A percentile compares a stretch with the other conserved stretches of the same genome.
Evolutionary conservation across 2,888 invertebrate genomes (phyloP).

Genomic region (Patella caerulea): DNA sequence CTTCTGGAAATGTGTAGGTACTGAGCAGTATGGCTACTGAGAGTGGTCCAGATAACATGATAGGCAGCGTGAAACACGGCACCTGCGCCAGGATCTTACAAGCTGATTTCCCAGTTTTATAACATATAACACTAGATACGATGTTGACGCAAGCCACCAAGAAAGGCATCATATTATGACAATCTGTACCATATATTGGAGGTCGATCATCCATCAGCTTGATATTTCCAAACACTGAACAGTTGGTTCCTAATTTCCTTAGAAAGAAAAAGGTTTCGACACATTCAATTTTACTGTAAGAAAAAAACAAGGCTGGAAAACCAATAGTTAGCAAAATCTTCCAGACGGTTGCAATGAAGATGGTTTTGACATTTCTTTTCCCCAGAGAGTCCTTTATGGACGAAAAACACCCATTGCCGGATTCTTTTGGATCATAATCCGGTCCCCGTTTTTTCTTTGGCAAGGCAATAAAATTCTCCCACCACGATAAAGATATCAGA

Average conservation of each 20-base stretch:
- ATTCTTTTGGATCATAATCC: not conserved
- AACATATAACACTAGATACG: slow-evolving; percentile 41
- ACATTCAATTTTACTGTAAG: slow-evolving; percentile 23
- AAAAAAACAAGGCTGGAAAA: slow-evolving; percentile 29
- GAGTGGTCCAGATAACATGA: slow-evolving; percentile 18
- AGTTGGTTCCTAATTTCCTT: slow-evolving; percentile 6
- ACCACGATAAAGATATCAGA: slow-evolving; percentile 21
- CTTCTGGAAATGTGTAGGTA: slow-evolving; percentile 13
- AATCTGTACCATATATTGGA: slow-evolving; percentile 10
- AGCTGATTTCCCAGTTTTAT: slow-evolving; percentile 38
- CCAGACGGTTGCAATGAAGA: slow-evolving; percentile 29
- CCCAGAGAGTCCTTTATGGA: slow-evolving; percentile 37
- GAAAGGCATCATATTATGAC: slow-evolving; percentile 39
- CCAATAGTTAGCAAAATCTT: slow-evolving; percentile 22
- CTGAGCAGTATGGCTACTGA: slow-evolving; percentile 4
- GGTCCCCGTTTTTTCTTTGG: not conserved
- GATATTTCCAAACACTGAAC: slow-evolving; percentile 25
- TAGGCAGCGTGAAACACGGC: slow-evolving; percentile 23
- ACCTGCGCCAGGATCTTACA: slow-evolving; percentile 35
- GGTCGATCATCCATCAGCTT: slow-evolving; percentile 14
- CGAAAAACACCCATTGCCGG: slow-evolving; percentile 16
- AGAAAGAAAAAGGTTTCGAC: slow-evolving; percentile 26
- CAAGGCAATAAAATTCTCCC: slow-evolving; percentile 28
- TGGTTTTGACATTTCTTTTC: slow-evolving; percentile 42
- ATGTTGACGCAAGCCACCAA: slow-evolving; percentile 43